phyloP scores from a whole-genome alignment of 2,113 vertebrate genomes.

The Hypocryptadius cinnamomeus region DNA sequence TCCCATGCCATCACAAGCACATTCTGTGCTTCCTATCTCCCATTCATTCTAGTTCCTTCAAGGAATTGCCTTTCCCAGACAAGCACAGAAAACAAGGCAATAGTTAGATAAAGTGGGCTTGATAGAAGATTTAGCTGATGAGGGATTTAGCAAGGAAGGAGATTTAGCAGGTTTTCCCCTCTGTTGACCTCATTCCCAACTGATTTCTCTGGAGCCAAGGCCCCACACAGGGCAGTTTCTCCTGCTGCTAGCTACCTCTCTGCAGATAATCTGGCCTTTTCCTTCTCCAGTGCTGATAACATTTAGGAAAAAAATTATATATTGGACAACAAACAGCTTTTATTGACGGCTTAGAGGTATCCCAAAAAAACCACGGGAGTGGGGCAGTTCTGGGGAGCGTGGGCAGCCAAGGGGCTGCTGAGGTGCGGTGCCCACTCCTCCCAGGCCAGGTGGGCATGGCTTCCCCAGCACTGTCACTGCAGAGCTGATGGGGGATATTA shows the following conservation, averaged over 20 bases:
- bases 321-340: not conserved
- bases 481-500: not conserved
- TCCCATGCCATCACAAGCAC: rapidly evolving
- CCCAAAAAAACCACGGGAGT: not conserved
- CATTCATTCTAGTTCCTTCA: not conserved
- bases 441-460: not conserved
- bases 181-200: not conserved
- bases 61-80: not conserved
- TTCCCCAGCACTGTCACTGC: not conserved
- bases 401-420: not conserved
- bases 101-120: not conserved
- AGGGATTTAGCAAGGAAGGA: not conserved
- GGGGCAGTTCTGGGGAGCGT: not conserved
- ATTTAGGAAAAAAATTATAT: not conserved
- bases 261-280: not conserved
- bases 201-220: not conserved
- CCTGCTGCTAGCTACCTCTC: not conserved
- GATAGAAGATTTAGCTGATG: not conserved
- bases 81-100: not conserved
- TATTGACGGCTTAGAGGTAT: not conserved
- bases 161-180: not conserved
- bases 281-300: not conserved
- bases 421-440: not conserved
- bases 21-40: not conserved
- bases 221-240: not conserved